Base-by-base conservation (phyloP, 2,888 invertebrate genomes). In the Camponotus fellah region DNA sequence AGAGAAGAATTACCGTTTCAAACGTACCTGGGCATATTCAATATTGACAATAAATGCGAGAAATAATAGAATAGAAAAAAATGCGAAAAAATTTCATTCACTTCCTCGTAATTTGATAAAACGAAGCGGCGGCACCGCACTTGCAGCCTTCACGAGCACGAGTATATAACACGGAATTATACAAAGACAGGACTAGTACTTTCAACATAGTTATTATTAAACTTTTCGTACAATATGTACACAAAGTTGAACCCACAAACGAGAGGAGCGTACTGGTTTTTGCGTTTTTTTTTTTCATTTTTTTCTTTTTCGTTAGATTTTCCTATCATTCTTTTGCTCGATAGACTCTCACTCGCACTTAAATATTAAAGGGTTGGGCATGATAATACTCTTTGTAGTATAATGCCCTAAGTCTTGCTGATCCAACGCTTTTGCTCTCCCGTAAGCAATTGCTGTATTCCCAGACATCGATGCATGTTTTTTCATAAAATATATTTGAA, bases 361-460 rank as follows among this genome's bases (percentile, higher is more conserved):
- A 94, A 94, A 94, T 94, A 94, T 94, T 94, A 94, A 94, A 93
- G 93, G 77, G 94, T 94, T 94, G 95, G 95, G 94, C 94, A 95
- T 93, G 91, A 95, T 95, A 95, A 94, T 95, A 95, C 94, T 94
- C 94, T 93, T 89, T 93, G 93, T 94, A 94, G 91, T 94, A 94
- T 94, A 94, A 95, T 95, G 95, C 94, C 94, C 94, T 94, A 94
- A 94, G 94, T 94, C 94, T 95, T 94, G 94, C 94, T 95, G 94
- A 94, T 94, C 94, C 94, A 94, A 94, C 94, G 91, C 92, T 92
- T 92, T 93, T 92, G 92, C 92, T 93, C 92, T 92, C 93, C 91
- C 89, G 92, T 92, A 92, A 94, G 93, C 92, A 91, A 91, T 92
- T 91, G 88, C 93, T 93, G 93, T 92, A 94, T 92, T 93, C 92